Conservation (phyloP, 2,888 invertebrate genomes). For the Gordius sp. region DNA sequence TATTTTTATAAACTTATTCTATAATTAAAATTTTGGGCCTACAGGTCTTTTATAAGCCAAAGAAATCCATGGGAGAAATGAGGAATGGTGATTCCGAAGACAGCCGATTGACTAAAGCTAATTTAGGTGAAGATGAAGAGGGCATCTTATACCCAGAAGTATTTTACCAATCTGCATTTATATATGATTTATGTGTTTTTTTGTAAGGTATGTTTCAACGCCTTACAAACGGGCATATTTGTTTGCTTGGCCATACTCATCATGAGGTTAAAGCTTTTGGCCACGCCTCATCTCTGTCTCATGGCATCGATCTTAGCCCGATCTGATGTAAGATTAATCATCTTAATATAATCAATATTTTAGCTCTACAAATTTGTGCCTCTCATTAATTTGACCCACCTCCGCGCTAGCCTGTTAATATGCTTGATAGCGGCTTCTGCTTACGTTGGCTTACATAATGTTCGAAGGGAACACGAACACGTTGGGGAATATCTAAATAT, state of each 20-base stretch:
- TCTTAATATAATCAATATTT: no score
- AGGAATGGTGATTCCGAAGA: no score
- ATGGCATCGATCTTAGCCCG: slow-evolving; percentile 41
- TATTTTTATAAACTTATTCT: no score
- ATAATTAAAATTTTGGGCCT: no score
- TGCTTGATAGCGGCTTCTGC: not conserved
- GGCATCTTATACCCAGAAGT: no score
- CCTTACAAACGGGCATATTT: slow-evolving; percentile 44
- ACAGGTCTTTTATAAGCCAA: no score
- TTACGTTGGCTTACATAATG: slow-evolving; percentile 32
- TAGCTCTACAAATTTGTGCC: no score
- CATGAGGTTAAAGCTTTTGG: slow-evolving; percentile 49
- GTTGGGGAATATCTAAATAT: slow-evolving; percentile 44
- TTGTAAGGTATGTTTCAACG: slow-evolving; percentile 35
- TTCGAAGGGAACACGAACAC: slow-evolving; percentile 33
- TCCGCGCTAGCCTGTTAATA: not conserved
- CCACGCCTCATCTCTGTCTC: slow-evolving; percentile 50
- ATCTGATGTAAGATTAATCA: slow-evolving; percentile 32
- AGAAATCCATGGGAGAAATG: no score
- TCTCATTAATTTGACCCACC: not conserved
- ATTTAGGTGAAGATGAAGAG: no score
- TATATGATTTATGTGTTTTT: no score
- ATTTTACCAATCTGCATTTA: no score
- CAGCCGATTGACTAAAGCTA: no score
- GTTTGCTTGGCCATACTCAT: slow-evolving; percentile 45